Conservation (phyloP, 2,888 invertebrate genomes). For the Tortrix viridana region DNA sequence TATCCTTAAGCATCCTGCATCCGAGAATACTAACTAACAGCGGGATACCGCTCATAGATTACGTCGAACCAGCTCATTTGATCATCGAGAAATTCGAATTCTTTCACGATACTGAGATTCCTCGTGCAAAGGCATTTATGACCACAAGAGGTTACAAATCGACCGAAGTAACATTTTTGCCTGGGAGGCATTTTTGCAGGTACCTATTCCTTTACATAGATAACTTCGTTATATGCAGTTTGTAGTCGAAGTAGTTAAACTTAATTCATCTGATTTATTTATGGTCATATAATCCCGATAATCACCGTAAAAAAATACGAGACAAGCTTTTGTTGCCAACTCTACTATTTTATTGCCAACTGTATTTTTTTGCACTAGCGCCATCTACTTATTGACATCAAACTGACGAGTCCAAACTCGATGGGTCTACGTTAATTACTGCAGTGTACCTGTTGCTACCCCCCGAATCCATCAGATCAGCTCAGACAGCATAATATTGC, state of each 20-base stretch:
- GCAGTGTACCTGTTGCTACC: no score
- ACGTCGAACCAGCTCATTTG: conserved; percentile 65
- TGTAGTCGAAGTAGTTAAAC: no score
- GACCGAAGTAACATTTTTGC: conserved; percentile 58
- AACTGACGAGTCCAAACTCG: no score
- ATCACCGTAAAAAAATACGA: no score
- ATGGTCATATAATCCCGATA: no score
- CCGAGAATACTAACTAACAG: conserved; percentile 65
- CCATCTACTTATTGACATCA: no score
- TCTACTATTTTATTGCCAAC: no score
- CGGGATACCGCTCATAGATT: conserved; percentile 56
- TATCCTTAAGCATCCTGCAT: conserved; percentile 62
- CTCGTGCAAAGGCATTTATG: conserved; percentile 57
- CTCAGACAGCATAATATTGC: not conserved
- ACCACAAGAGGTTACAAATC: conserved; percentile 61
- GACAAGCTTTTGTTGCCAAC: no score
- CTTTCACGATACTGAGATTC: conserved; percentile 61
- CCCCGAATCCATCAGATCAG: not conserved
- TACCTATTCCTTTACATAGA: conserved; percentile 36
- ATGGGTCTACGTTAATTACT: no score
- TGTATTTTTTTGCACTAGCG: no score
- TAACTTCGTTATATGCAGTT: not conserved
- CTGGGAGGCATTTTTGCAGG: conserved; percentile 76
- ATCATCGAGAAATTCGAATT: conserved; percentile 70
- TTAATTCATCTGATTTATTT: no score